Base-by-base conservation (phyloP, 2,888 invertebrate genomes). In the Hecatera dysodea region DNA sequence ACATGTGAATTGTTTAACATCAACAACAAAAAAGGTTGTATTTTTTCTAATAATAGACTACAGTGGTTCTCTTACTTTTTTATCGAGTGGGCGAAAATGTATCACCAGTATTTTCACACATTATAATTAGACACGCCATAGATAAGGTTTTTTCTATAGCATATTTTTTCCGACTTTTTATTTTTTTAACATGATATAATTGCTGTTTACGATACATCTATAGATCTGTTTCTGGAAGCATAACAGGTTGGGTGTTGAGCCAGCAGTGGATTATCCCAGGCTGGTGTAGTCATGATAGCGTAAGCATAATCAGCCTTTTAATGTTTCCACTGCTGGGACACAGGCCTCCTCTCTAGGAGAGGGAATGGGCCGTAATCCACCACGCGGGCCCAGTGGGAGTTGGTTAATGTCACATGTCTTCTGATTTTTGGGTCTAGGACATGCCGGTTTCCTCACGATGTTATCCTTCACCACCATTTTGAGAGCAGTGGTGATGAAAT, bases 91-190 rank as follows among this genome's bases (percentile, higher is more conserved):
- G 44, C 27, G 50, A 48, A 59, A 65, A 53, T 63, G 59, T 55
- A 39, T 42, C 79, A 75, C 46, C 53, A 62, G 15, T 59, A 36
- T 57, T 70, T 81, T 81, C 69, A 15, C 78, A 70, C 42, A 67
- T 33, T 44, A 65, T 59, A 46, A 66, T 77, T 67, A 64, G 33
- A 55, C 56, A 67, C 44, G 29, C 22, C 29, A 36, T 44, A 48
- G 78, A 72, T 76, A 72, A 78, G 24, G 24, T 24, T 12, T 48
- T 63, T 71, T 60, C 36, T 66, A 53, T 53, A 66, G 36, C 17
- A 46, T 50, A 29, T 48, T 63, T 22, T 62, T 3, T 15, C n/a
- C n/a, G n/a, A 5, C 17, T 56, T 57, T 73, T 29, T 9, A 12
- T 12, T 11, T 39, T 39, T 39, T 39, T 12, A 39, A 3, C 39